Base-by-base conservation (phyloP, 2,113 vertebrate genomes). In the Engraulis encrasicolus region DNA sequence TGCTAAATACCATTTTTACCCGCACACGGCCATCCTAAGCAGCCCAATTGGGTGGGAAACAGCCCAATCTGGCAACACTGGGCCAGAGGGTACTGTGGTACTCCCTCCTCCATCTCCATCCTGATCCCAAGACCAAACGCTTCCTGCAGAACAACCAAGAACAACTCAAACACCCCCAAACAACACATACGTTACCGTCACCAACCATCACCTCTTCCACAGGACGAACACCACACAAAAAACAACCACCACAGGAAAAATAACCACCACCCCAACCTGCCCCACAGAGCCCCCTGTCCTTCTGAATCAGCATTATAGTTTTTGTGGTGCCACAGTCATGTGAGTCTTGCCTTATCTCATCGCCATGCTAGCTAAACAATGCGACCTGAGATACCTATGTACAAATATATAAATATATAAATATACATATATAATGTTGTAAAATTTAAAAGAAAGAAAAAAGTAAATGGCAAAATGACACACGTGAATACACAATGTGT, bases 331-430 rank as follows among this genome's bases (percentile, higher is more conserved):
- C 96, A 96, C 95, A 93, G 92, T 95, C 93, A 88, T 91, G 93
- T 94, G 95, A 96, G 93, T 95, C 96, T 97, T 97, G 97, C 97
- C 97, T 99, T 98, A 97, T 95, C 96, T 96, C 95, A 95, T 93
- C 93, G 93, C 91, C 93, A 94, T 94, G 92, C 93, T 95, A 96
- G 96, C 95, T 97, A 97, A 96, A 93, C 96, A 96, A 96, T 95
- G 94, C 95, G 95, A 96, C 97, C 95, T 94, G 94, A 94, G 89
- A 91, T 92, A n/a, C n/a, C n/a, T n/a, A 94, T 88, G 85, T 96
- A 95, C 93, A 94, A 96, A 94, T 88, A 88, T 88, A 88, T 86
- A 90, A 94, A 86, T 93, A 94, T 92, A 91, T 91, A 85, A 18
- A 81, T 74, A 94, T 95, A 95, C 94, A 94, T 98, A 95, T 97